Evolutionary conservation across 1,140 invertebrate genomes (phyloP).

Genomic region (Zaprionus ghesquierei): DNA sequence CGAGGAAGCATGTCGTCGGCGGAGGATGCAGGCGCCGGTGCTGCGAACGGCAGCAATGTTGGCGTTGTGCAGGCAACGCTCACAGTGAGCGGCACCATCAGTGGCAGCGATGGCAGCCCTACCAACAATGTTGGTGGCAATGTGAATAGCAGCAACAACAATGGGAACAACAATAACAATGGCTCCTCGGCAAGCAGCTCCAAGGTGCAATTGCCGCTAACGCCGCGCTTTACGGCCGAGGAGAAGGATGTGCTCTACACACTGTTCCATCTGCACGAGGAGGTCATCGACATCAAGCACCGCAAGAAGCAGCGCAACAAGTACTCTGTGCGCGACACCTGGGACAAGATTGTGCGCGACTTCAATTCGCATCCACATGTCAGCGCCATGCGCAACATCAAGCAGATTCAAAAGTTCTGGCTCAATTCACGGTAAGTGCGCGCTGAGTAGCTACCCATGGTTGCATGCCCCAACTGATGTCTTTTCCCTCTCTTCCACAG

Average conservation of each 20-base stretch:
- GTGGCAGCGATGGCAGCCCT: conserved; percentile 15
- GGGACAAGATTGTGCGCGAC: conserved; percentile 78
- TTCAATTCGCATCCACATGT: conserved; percentile 76
- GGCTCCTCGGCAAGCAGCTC: conserved; percentile 24
- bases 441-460: too few species aligned
- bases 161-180: conserved; percentile 31
- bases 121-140: neutral
- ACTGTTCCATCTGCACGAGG: conserved; percentile 74
- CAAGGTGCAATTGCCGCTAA: conserved; percentile 62
- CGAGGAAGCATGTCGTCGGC: conserved; percentile 29
- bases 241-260: conserved; percentile 79
- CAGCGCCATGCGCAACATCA: conserved; percentile 72
- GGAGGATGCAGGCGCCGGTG: conserved; percentile 41
- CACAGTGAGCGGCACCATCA: conserved; percentile 23
- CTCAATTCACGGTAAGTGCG: conserved; percentile 79
- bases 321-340: conserved; percentile 78
- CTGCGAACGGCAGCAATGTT: conserved; percentile 31
- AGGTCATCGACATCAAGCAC: conserved; percentile 81
- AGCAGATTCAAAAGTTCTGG: conserved; percentile 82
- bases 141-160: neutral
- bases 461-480: too few species aligned
- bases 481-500: conserved; percentile 21
- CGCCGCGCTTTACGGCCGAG: conserved; percentile 77
- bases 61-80: conserved; percentile 35
- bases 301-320: conserved; percentile 77